phyloP scores from a whole-genome alignment of 2,888 invertebrate genomes.

The Cosmorhoe ocellata region DNA sequence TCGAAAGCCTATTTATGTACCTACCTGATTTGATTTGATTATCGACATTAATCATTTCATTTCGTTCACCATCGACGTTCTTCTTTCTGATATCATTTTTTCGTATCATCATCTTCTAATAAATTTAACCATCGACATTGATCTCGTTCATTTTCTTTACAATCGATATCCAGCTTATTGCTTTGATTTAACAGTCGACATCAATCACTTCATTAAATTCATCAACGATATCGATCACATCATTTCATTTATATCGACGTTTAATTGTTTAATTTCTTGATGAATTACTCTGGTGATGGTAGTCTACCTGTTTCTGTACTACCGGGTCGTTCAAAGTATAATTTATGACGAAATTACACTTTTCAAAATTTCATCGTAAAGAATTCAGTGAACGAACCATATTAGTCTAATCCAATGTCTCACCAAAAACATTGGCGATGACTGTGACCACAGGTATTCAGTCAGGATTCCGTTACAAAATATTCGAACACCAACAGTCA shows the following conservation, averaged over 20 bases:
- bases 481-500: background rate
- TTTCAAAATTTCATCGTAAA: slow-evolving; percentile 5
- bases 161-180: too few species aligned
- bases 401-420: slow-evolving; percentile 8
- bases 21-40: too few species aligned
- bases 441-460: background rate
- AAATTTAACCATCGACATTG: too few species aligned
- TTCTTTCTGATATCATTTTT: too few species aligned
- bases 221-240: background rate
- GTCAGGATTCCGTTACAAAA: slow-evolving; percentile 4
- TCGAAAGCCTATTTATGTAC: too few species aligned
- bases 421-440: slow-evolving; percentile 1
- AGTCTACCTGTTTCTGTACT: slow-evolving; percentile 4
- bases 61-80: too few species aligned
- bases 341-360: slow-evolving; percentile 1
- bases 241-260: background rate
- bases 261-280: background rate
- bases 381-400: slow-evolving; percentile 10
- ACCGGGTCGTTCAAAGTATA: background rate
- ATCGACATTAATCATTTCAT: too few species aligned
- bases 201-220: too few species aligned
- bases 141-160: too few species aligned
- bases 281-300: background rate
- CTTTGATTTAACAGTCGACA: too few species aligned
- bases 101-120: too few species aligned